These are phyloP conservation scores for Rhingia campestris DNA, from an alignment of 2,888 invertebrate species.

Conservation along the genomic window DNA sequence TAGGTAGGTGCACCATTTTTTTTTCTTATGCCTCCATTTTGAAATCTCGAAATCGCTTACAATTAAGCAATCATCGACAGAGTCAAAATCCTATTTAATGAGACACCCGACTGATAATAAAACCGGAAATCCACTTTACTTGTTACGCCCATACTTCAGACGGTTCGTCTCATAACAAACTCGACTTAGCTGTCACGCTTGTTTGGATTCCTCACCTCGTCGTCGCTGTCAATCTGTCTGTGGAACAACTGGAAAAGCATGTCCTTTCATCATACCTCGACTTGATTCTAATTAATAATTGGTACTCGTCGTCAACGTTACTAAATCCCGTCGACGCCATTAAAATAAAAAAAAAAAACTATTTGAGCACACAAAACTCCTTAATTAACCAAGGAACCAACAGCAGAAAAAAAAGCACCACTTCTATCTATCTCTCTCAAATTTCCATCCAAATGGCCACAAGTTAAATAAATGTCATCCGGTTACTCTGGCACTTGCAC, in stretches of 20 bases:
- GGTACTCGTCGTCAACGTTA: constrained; percentile 46
- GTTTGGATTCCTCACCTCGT: constrained; percentile 35
- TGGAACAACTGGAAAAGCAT: constrained; percentile 26
- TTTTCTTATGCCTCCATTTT: too few species aligned
- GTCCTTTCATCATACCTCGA: constrained; percentile 51
- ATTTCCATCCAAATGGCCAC: constrained; percentile 69
- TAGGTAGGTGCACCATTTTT: too few species aligned
- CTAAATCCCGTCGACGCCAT: constrained; percentile 29
- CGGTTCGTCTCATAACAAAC: constrained; percentile 44
- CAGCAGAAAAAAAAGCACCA: constrained; percentile 10
- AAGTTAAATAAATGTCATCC: constrained; percentile 70
- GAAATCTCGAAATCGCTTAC: not conserved
- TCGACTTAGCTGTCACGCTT: constrained; percentile 19
- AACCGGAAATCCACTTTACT: constrained; percentile 32
- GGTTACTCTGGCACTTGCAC: constrained; percentile 42
- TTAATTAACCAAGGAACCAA: constrained; percentile 62
- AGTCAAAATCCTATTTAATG: constrained; percentile 5
- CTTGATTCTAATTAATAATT: constrained; percentile 59
- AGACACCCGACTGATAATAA: constrained; percentile 15
- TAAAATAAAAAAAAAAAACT: constrained; percentile 21
- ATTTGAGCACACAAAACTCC: constrained; percentile 48
- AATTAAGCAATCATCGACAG: not conserved
- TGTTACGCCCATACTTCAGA: constrained; percentile 51
- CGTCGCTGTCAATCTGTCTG: not conserved
- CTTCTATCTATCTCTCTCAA: constrained; percentile 39